Percentiles rank a stretch among this genome's conserved stretches.
These are phyloP conservation scores for Yasuhikotakia modesta DNA, from an alignment of 2,797 vertebrate genomes.

Conservation along the genomic window DNA sequence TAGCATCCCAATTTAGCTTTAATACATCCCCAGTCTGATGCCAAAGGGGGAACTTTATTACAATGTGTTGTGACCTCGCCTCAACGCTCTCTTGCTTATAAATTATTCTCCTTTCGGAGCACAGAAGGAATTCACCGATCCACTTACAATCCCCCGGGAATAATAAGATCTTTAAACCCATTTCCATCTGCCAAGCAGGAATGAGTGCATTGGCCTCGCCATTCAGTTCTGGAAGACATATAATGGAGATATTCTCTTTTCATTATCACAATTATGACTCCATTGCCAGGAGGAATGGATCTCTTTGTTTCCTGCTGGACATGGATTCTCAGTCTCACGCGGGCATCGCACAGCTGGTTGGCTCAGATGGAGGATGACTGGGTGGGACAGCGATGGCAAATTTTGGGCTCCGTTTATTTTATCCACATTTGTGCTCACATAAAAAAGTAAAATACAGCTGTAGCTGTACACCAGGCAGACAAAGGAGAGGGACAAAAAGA, in stretches of 20 bases:
- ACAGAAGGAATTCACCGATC: conserved; percentile 30
- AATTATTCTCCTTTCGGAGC: conserved; percentile 42
- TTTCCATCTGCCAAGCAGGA: conserved; percentile 45
- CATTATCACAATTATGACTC: conserved; percentile 44
- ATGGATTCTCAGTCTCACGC: not conserved
- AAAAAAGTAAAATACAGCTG: conserved; percentile 50
- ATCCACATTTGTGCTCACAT: conserved; percentile 46
- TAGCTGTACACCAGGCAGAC: conserved; percentile 28
- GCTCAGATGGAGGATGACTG: conserved; percentile 11
- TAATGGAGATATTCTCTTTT: conserved; percentile 42
- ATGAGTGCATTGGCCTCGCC: not conserved
- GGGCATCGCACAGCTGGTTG: not conserved
- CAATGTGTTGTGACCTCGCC: conserved; percentile 31
- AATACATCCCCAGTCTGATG: conserved; percentile 40
- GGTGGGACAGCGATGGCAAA: not conserved
- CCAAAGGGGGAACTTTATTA: conserved; percentile 40
- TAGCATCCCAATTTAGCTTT: conserved; percentile 55
- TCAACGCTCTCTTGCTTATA: conserved; percentile 36
- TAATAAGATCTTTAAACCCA: conserved; percentile 43
- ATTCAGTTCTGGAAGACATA: conserved; percentile 15
- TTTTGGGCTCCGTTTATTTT: conserved; percentile 7
- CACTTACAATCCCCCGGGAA: conserved; percentile 37
- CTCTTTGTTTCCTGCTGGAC: conserved; percentile 21
- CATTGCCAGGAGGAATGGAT: conserved; percentile 13
- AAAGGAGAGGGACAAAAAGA: conserved; percentile 1